Conservation (phyloP, 2,888 invertebrate genomes). For the Erpobdella octoculata region DNA sequence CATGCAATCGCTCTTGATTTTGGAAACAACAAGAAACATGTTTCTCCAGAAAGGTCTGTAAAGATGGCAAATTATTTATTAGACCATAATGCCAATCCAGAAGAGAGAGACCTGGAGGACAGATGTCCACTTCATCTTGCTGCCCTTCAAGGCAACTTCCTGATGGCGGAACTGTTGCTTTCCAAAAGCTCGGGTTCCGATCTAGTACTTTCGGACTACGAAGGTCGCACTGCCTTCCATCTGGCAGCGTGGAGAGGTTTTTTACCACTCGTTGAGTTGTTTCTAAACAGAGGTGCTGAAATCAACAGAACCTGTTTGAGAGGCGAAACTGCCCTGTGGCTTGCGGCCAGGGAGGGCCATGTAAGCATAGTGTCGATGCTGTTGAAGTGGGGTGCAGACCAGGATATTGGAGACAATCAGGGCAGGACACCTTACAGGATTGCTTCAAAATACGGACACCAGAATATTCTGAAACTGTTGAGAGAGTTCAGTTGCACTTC, state of each 20-base stretch:
- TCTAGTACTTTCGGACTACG: conserved; percentile 61
- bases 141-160: conserved; percentile 79
- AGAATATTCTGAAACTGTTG: conserved; percentile 61
- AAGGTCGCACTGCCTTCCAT: conserved; percentile 73
- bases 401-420: conserved; percentile 53
- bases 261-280: conserved; percentile 77
- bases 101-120: conserved; percentile 70
- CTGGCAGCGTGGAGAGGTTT: conserved; percentile 81
- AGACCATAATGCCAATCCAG: conserved; percentile 43
- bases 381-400: conserved; percentile 53
- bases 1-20: conserved; percentile 71
- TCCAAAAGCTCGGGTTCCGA: conserved; percentile 58
- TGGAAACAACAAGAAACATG: not conserved
- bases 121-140: conserved; percentile 71
- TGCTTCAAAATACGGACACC: conserved; percentile 75
- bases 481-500: conserved; percentile 37
- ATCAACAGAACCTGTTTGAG: conserved; percentile 87
- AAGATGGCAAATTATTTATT: conserved; percentile 56
- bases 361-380: conserved; percentile 74
- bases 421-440: conserved; percentile 60
- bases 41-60: not conserved
- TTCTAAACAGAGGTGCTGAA: conserved; percentile 72
- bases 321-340: conserved; percentile 85
- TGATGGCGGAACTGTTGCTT: conserved; percentile 79
- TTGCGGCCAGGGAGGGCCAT: conserved; percentile 91